These are phyloP conservation scores for Rhinophrynus dorsalis DNA, from an alignment of 2,797 vertebrate species.

Conservation along the genomic window DNA sequence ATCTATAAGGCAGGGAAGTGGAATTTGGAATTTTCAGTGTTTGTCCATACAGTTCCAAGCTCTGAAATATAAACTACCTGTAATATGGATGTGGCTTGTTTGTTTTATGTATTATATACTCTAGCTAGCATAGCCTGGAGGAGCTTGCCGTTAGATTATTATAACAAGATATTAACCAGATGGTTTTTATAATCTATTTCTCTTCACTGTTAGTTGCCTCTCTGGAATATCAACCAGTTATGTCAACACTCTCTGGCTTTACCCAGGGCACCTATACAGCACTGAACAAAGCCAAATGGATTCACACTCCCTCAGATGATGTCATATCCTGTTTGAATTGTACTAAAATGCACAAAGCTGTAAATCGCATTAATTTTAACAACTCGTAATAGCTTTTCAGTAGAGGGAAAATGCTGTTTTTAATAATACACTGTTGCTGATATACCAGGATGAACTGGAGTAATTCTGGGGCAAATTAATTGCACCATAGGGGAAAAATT, in stretches of 20 bases:
- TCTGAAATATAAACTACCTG: background rate
- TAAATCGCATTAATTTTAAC: slow-evolving; percentile 10
- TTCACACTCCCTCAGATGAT: background rate
- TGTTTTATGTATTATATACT: background rate
- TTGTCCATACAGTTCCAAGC: background rate
- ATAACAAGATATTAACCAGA: slow-evolving; percentile 9
- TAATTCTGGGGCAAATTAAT: too few species aligned
- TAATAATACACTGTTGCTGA: background rate
- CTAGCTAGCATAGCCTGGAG: background rate
- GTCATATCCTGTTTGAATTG: slow-evolving; percentile 2
- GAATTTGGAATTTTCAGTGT: background rate
- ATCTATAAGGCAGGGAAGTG: background rate
- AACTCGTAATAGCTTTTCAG: slow-evolving; percentile 12
- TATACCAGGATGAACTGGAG: too few species aligned
- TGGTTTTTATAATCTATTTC: background rate
- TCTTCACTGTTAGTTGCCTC: background rate
- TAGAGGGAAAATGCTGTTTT: background rate
- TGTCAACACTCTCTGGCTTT: slow-evolving; percentile 1
- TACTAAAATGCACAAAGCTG: background rate
- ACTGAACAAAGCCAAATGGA: background rate
- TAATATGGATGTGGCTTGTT: background rate
- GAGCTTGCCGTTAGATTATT: background rate
- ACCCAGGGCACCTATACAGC: background rate
- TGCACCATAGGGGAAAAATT: too few species aligned
- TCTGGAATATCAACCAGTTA: slow-evolving; percentile 14